Percentiles rank a stretch among this genome's conserved stretches.
These are phyloP conservation scores for Catotricha subobsoleta DNA, from an alignment of 2,888 invertebrate genomes.

Conservation along the genomic window DNA sequence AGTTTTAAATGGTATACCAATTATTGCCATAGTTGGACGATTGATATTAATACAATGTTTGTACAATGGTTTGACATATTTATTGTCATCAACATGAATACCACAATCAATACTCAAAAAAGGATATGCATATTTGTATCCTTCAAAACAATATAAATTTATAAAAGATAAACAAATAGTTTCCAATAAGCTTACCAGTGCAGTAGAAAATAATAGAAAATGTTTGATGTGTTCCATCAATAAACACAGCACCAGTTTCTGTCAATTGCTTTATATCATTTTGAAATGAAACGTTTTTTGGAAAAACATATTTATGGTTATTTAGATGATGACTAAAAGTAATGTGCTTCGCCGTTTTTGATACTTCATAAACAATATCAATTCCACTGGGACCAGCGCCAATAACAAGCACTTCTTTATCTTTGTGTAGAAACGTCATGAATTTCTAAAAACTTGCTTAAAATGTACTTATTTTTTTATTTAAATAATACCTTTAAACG, in stretches of 20 bases:
- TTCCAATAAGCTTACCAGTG: constrained; percentile 38
- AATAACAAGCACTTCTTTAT: constrained; percentile 53
- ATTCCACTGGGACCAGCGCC: constrained; percentile 81
- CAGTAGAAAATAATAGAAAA: constrained; percentile 57
- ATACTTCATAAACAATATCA: constrained; percentile 52
- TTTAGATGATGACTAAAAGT: constrained; percentile 50
- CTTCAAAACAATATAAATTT: no score
- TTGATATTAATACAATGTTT: constrained; percentile 71
- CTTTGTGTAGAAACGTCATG: constrained; percentile 16
- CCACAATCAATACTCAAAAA: constrained; percentile 52
- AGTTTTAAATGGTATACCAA: constrained; percentile 67
- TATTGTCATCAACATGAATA: constrained; percentile 53
- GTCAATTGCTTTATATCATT: constrained; percentile 40
- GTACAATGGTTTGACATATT: constrained; percentile 65
- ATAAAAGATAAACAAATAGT: no score
- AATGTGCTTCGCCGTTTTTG: constrained; percentile 41
- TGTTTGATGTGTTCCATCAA: constrained; percentile 41
- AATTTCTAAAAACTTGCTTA: neutral
- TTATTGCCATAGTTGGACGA: constrained; percentile 61
- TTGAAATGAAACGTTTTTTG: constrained; percentile 44
- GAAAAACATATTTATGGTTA: constrained; percentile 41
- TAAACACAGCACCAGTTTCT: constrained; percentile 37
- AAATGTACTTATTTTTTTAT: neutral
- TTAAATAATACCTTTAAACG: constrained; percentile 35
- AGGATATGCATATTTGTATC: constrained; percentile 59